Conservation (phyloP, 2,797 vertebrate species). For the Liparis tanakae region DNA sequence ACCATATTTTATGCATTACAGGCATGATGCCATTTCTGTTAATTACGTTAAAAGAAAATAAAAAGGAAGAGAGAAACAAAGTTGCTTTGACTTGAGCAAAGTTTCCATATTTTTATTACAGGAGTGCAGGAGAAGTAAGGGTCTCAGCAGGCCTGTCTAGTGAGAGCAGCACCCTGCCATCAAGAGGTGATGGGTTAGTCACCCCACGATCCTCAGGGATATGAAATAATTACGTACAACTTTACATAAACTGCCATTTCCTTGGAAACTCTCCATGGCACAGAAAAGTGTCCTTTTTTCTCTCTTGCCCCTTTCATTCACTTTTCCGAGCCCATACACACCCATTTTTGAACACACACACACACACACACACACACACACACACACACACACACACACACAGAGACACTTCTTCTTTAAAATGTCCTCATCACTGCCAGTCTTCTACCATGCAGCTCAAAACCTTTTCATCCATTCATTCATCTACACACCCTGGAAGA, state of each 20-base stretch:
- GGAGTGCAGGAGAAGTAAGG: conserved; percentile 38
- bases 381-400: conserved; percentile 48
- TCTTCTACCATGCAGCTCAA: conserved; percentile 48
- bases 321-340: conserved; percentile 47
- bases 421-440: conserved; percentile 51
- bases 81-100: conserved; percentile 20
- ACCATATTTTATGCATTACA: conserved; percentile 9
- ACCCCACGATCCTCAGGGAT: conserved; percentile 42
- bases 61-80: conserved; percentile 6
- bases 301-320: conserved; percentile 41
- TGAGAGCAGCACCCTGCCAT: conserved; percentile 45
- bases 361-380: conserved; percentile 48
- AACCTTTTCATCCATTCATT: conserved; percentile 61
- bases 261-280: conserved; percentile 35
- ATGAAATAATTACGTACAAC: conserved; percentile 52
- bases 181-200: conserved; percentile 39
- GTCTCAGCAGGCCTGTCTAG: conserved; percentile 29
- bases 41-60: conserved; percentile 20
- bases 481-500: conserved; percentile 42
- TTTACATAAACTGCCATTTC: conserved; percentile 42
- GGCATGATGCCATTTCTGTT: conserved; percentile 29
- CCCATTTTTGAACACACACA: conserved; percentile 35
- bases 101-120: conserved; percentile 45
- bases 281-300: conserved; percentile 13
- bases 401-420: conserved; percentile 48